Evolutionary conservation across 2,888 invertebrate species (phyloP).

Genomic region (Eristalis pertinax): DNA sequence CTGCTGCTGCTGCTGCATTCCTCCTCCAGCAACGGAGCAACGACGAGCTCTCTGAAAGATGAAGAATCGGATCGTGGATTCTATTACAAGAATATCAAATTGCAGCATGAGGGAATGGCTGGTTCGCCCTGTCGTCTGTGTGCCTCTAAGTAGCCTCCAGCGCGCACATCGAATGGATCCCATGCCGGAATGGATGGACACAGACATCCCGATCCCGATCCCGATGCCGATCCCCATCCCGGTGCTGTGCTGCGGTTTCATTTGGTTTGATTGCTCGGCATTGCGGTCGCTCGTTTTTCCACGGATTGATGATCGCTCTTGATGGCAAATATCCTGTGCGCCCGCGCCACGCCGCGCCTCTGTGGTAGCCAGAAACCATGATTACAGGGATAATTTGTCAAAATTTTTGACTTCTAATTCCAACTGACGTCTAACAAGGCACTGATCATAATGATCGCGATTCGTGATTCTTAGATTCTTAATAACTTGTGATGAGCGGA

Average conservation of each 20-base stretch:
- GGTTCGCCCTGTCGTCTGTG: background rate
- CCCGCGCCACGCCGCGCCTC: background rate
- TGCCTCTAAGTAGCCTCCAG: conserved; percentile 65
- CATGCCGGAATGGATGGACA: conserved; percentile 28
- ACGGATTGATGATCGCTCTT: conserved; percentile 64
- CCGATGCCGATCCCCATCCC: too few species aligned
- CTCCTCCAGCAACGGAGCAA: conserved; percentile 21
- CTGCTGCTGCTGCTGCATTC: conserved; percentile 48
- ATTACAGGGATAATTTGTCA: conserved; percentile 73
- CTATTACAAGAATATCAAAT: conserved; percentile 74
- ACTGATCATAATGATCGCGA: conserved; percentile 71
- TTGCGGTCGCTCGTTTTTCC: conserved; percentile 50
- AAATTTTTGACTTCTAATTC: conserved; percentile 73
- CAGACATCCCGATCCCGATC: conserved; percentile 41
- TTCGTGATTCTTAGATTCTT: conserved; percentile 72
- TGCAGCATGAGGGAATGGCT: conserved; percentile 52
- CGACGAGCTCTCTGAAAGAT: conserved; percentile 29
- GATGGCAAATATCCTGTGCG: conserved; percentile 53
- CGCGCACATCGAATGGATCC: conserved; percentile 17
- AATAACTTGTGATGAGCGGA: conserved; percentile 72
- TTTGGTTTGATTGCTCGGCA: conserved; percentile 66
- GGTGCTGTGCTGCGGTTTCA: conserved; percentile 24
- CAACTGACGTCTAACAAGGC: conserved; percentile 73
- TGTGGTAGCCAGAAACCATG: conserved; percentile 43
- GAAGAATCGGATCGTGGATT: conserved; percentile 73